Conservation (phyloP, 2,888 invertebrate species). For the Pristionchus mayeri region DNA sequence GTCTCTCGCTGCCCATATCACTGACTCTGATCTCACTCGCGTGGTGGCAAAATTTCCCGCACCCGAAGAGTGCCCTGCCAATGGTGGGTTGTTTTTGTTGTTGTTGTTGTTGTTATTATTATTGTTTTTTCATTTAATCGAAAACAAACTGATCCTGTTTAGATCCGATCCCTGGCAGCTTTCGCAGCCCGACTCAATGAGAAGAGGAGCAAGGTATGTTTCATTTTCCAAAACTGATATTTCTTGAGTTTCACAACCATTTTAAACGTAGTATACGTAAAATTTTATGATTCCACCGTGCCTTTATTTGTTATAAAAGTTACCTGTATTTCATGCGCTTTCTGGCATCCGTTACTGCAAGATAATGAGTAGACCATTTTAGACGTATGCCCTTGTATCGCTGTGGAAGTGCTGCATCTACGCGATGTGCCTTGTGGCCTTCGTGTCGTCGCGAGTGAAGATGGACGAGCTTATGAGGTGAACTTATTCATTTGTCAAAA, state of each 20-base stretch:
- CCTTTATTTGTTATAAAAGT: neutral
- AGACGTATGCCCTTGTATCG: conserved; percentile 89
- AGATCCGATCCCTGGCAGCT: conserved; percentile 53
- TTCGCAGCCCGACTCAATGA: conserved; percentile 81
- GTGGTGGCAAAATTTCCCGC: conserved; percentile 99
- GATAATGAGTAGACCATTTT: neutral
- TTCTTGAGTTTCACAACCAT: too few species aligned
- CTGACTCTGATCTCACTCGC: conserved; percentile 90
- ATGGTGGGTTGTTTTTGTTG: conserved; percentile 65
- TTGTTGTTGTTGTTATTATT: neutral
- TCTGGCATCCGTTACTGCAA: too few species aligned
- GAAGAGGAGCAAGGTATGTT: conserved; percentile 38
- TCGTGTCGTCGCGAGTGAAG: conserved; percentile 82
- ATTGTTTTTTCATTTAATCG: neutral
- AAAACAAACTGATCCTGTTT: too few species aligned
- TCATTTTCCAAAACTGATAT: neutral
- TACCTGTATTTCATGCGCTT: neutral
- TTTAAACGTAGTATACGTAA: too few species aligned
- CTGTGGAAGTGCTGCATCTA: conserved; percentile 91
- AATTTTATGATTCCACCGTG: too few species aligned
- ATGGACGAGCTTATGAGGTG: conserved; percentile 68
- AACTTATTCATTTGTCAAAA: too few species aligned
- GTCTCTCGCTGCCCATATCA: conserved; percentile 90
- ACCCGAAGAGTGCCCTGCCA: conserved; percentile 86
- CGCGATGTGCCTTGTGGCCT: conserved; percentile 84